Percentiles rank a stretch among this genome's conserved stretches.
Evolutionary conservation across 2,888 invertebrate species (phyloP).

Genomic region (Amorpha juglandis): DNA sequence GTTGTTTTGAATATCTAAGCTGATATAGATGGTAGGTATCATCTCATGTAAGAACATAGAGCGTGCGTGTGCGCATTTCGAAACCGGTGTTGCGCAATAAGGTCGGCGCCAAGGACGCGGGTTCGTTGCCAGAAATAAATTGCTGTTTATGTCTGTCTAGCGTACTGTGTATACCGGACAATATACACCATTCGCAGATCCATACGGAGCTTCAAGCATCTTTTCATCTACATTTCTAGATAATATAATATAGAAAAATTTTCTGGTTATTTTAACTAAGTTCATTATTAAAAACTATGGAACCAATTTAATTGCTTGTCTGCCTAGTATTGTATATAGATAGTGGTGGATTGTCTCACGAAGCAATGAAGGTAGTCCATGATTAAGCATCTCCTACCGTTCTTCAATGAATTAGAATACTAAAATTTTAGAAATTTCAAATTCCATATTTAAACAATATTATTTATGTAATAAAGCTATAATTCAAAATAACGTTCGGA

Average conservation of each 20-base stretch:
- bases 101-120: constrained; percentile 82
- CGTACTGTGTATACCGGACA: constrained; percentile 44
- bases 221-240: neutral
- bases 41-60: constrained; percentile 47
- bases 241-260: neutral
- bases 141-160: constrained; percentile 79
- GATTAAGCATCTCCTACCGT: neutral
- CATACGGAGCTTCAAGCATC: neutral
- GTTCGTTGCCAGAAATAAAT: constrained; percentile 82
- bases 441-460: neutral
- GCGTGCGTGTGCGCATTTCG: constrained; percentile 67
- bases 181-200: neutral
- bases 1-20: constrained; percentile 9
- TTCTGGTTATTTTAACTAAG: neutral
- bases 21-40: constrained; percentile 28
- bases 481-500: neutral
- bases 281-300: neutral
- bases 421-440: neutral
- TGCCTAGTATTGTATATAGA: neutral
- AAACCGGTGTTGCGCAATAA: constrained; percentile 84
- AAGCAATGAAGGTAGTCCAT: neutral
- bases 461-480: neutral
- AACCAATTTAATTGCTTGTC: neutral
- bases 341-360: neutral
- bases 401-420: neutral